These are phyloP conservation scores for Rhamnusium bicolor DNA, from an alignment of 2,888 invertebrate species.

Conservation along the genomic window DNA sequence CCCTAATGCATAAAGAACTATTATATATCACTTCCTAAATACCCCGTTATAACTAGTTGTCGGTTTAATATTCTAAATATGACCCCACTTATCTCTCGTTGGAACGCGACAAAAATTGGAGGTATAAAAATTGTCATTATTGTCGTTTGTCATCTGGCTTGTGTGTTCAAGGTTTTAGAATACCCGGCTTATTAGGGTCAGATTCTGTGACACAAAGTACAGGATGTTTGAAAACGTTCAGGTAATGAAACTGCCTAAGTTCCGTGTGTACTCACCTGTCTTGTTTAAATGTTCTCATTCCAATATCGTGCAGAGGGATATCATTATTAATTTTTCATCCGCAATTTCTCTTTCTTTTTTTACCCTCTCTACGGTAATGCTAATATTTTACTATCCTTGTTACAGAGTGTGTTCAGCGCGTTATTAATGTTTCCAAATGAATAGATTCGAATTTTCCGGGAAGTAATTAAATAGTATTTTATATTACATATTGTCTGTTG, in stretches of 20 bases:
- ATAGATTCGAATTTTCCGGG: background rate
- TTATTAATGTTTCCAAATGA: conserved; percentile 30
- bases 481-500: background rate
- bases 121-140: conserved; percentile 67
- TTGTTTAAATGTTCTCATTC: conserved; percentile 26
- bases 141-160: conserved; percentile 66
- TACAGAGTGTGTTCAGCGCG: background rate
- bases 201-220: conserved; percentile 65
- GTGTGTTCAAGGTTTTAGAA: conserved; percentile 62
- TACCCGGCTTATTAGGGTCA: conserved; percentile 67
- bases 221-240: conserved; percentile 68
- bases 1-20: conserved; percentile 56
- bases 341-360: conserved; percentile 23
- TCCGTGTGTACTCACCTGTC: conserved; percentile 51
- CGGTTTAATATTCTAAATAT: conserved; percentile 40
- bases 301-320: conserved; percentile 10
- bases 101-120: conserved; percentile 54
- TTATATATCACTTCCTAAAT: conserved; percentile 62
- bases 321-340: conserved; percentile 37
- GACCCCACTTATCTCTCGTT: conserved; percentile 30
- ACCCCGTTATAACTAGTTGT: conserved; percentile 54
- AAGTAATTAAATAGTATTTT: conserved; percentile 30
- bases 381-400: conserved; percentile 24
- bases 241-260: conserved; percentile 58
- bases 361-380: background rate